Base-by-base conservation (phyloP, 30 jellyfish, hydroid and myxozoan species). In the Pelagia noctiluca region DNA sequence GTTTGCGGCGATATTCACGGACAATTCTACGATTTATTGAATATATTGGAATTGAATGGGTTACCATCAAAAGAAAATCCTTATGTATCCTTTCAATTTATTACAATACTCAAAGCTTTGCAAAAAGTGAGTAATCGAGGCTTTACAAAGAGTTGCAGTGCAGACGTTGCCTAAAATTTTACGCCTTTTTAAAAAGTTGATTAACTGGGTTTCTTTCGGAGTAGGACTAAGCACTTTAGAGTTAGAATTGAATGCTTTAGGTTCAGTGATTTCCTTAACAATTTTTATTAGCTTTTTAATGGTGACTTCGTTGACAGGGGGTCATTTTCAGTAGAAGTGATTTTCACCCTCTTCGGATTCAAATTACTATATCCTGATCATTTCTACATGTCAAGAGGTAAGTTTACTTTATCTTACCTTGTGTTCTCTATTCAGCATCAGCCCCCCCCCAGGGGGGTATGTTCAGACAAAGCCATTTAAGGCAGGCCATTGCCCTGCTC, bases 1-100 rank as follows among this genome's bases (percentile, higher is more conserved):
- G 97, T 95, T 22, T 95, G 99, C 65, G 99, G 99, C 12, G 99
- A 95, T 71, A 85, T 95, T 28, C 99, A 95, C 82, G 99, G 99
- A 2, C 99, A 95, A 63, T 95, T 50, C 63, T 95, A 89, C 75
- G 99, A 95, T 68, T 78, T 95, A 42, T 82, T 89, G 26, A 85
- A 95, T 67, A 95, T 95, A 7, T 95, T 95, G 75, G 86, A 90
- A 28, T 48, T 95, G 71, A 95, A 95, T 80, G 99, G 99, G 2
- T 25, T 49, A 8, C 99, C 99, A 22, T 95, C 99, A 22, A 83
- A 74, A 57, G 90, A 73, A 50, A 95, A 95, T 86, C 99, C 99
- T 19, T 95, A 95, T 82, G 99, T 95, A 95, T 93, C 99, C 78
- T 93, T 78, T 67, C 52, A n/a, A n/a, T n/a, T n/a, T n/a, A n/a